Evolutionary conservation across 1,140 invertebrate species (phyloP).

Genomic region (Drosophila obscura): DNA sequence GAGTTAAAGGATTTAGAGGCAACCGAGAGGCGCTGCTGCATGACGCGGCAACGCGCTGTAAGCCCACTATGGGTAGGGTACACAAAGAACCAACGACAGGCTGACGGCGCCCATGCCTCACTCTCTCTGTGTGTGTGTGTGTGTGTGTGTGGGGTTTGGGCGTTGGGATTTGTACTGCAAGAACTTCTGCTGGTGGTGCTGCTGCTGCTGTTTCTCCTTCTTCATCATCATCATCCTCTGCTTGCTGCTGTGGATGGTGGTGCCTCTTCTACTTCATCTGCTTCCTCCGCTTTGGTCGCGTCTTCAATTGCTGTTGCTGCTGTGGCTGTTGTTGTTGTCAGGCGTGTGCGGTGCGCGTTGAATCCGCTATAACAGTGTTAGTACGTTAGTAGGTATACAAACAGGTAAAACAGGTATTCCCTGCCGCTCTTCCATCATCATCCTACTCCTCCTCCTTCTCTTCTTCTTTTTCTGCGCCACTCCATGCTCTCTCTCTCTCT

Average conservation of each 20-base stretch:
- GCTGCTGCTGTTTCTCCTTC: neutral
- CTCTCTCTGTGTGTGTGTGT: neutral
- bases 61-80: too few species aligned
- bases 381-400: slow-evolving; percentile 84
- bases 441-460: slow-evolving; percentile 38
- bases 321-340: slow-evolving; percentile 55
- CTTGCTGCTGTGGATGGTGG: neutral
- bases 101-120: neutral
- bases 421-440: slow-evolving; percentile 65
- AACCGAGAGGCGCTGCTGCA: too few species aligned
- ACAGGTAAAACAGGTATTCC: slow-evolving; percentile 84
- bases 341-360: slow-evolving; percentile 74
- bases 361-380: slow-evolving; percentile 84
- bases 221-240: slow-evolving; percentile 5
- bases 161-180: slow-evolving; percentile 37
- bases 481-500: slow-evolving; percentile 6
- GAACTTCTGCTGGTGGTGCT: neutral
- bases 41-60: too few species aligned
- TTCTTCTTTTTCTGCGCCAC: slow-evolving; percentile 24
- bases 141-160: slow-evolving; percentile 29
- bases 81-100: slow-evolving; percentile 8
- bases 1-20: too few species aligned
- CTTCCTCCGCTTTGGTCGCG: slow-evolving; percentile 47
- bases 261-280: slow-evolving; percentile 24
- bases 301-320: slow-evolving; percentile 55